These are phyloP conservation scores for Holocentrus rufus DNA, from an alignment of 2,797 vertebrate genomes.

Conservation along the genomic window DNA sequence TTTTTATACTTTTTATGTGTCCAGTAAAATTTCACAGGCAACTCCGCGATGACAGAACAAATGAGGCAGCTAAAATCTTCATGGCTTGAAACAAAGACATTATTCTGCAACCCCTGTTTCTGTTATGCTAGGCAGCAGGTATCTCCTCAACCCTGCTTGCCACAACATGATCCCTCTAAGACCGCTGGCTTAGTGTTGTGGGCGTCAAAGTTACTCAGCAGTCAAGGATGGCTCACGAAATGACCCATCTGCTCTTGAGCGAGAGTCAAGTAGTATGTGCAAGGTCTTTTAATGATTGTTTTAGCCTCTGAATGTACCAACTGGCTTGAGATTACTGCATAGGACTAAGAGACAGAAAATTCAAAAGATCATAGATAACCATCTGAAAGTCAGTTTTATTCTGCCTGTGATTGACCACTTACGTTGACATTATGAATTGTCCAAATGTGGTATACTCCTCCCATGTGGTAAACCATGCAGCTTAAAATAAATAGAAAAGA, in stretches of 20 bases:
- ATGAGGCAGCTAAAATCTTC: constrained; percentile 76
- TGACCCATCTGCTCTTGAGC: not conserved
- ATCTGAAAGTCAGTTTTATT: too few species aligned
- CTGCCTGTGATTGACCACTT: too few species aligned
- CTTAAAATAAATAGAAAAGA: too few species aligned
- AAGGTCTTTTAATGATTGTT: not conserved
- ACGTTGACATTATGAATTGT: too few species aligned
- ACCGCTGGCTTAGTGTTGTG: not conserved
- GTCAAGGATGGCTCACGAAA: not conserved
- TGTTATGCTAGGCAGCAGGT: not conserved
- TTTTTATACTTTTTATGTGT: constrained; percentile 65
- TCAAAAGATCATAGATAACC: too few species aligned
- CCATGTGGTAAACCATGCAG: too few species aligned
- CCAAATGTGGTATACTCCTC: too few species aligned
- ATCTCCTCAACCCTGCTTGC: constrained; percentile 6
- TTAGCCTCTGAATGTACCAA: not conserved
- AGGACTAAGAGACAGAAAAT: too few species aligned
- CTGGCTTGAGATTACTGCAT: too few species aligned
- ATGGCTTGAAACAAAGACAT: constrained; percentile 59
- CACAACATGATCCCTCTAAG: not conserved
- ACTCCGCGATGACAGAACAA: constrained; percentile 51
- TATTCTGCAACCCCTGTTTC: constrained; percentile 17
- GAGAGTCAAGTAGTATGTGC: not conserved
- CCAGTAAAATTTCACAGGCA: constrained; percentile 61
- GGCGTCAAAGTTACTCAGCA: not conserved